phyloP scores from a whole-genome alignment of 2,797 vertebrate species.

The Hapalemur alaotrensis region DNA sequence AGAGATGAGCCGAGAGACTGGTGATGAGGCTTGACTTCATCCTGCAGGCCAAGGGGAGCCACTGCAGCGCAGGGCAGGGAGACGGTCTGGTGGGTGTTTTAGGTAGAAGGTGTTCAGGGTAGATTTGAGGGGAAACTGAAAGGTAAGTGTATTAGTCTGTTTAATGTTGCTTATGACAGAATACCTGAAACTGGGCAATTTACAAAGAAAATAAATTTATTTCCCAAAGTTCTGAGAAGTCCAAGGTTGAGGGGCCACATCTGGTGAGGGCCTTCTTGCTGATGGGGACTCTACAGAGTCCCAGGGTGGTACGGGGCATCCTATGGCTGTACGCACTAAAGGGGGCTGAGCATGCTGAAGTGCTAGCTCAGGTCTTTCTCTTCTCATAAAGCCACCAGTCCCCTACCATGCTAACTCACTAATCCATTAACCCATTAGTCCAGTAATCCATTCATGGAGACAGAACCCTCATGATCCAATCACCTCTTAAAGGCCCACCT shows the following conservation, averaged over 20 bases:
- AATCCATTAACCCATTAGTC: background rate
- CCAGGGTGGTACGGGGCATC: background rate
- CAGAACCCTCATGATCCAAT: background rate
- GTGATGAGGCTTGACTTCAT: background rate
- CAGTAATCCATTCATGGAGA: background rate
- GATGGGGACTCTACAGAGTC: background rate
- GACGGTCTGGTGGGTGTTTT: background rate
- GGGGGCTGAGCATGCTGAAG: background rate
- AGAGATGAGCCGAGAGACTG: background rate
- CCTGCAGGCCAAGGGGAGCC: background rate
- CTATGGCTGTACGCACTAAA: background rate
- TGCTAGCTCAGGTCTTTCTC: background rate
- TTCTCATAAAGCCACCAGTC: background rate
- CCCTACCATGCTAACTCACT: background rate
- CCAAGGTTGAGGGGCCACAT: background rate
- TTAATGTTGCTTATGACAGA: background rate
- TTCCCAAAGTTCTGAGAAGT: background rate
- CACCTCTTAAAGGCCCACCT: background rate
- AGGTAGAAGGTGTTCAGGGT: background rate
- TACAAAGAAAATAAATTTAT: background rate
- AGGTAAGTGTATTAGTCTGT: background rate
- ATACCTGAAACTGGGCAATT: background rate
- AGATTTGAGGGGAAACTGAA: background rate
- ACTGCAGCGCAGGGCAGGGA: background rate
- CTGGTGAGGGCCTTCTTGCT: background rate